Base-by-base conservation (phyloP, 2,888 invertebrate species). In the Troides oblongomaculatus region DNA sequence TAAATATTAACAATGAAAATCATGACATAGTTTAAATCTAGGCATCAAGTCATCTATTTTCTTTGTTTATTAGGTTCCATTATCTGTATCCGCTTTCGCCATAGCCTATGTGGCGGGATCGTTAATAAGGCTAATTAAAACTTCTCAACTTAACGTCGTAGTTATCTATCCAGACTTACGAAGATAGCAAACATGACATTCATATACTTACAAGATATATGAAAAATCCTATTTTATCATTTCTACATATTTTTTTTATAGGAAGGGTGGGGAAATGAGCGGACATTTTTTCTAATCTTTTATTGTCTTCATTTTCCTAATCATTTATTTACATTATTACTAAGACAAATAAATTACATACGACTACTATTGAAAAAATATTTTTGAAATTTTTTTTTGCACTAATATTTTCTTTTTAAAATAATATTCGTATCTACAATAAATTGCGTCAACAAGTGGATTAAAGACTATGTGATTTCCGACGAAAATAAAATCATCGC, bases 41-140 rank as follows among this genome's bases (percentile, higher is more conserved):
- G 1, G 18, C n/a, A 18, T n/a, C 18, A n/a, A n/a, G 53, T 53
- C n/a, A 3, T n/a, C 3, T n/a, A 12, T 18, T 7, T 21, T 46
- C 25, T 60, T 60, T 66, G 46, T 50, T 50, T 50, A 60, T 23
- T 25, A 58, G 12, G 57, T 58, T 53, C 53, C 3, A 50, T 50
- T 57, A 57, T 57, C 46, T 8, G 43, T 12, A 12, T 30, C 50
- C n/a, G 30, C 25, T 25, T n/a, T 65, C 30, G 25, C n/a, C 14
- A 12, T 25, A 58, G 14, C 18, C 23, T 46, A 23, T 46, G 7
- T 46, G 25, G 46, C 59, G 46, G 59, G 64, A 39, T 60, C 59
- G 59, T 66, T 66, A 50, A 46, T 66, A 36, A n/a, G 30, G 50
- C 60, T 66, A 60, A 66, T 66, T 66, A 66, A 66, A 66, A 66